Evolutionary conservation across 1,140 invertebrate species (phyloP).

Genomic region (Lepidurus couesii): DNA sequence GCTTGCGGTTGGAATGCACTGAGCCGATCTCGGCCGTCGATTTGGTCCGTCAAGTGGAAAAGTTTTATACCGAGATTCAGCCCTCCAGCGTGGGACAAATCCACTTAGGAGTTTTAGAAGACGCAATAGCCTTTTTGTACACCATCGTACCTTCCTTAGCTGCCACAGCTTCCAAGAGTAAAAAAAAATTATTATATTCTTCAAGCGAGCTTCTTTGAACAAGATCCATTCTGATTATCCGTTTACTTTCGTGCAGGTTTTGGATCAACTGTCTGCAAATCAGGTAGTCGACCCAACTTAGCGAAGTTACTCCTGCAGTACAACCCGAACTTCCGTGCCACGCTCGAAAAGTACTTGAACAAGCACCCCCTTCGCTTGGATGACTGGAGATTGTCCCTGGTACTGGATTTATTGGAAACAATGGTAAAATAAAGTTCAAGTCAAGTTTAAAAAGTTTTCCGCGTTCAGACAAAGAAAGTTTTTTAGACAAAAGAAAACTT

Average conservation of each 20-base stretch:
- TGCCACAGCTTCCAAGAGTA: not conserved
- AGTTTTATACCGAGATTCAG: conserved; percentile 10
- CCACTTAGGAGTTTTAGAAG: conserved; percentile 22
- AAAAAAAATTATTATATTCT: not conserved
- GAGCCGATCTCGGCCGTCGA: not conserved
- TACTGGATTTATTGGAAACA: not conserved
- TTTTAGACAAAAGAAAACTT: too few relatives aligned
- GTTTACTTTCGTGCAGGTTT: conserved; percentile 9
- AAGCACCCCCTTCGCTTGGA: not conserved
- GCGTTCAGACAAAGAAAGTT: too few relatives aligned
- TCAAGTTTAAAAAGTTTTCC: too few relatives aligned
- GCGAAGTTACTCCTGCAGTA: conserved; percentile 14
- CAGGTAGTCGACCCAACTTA: not conserved
- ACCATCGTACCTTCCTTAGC: not conserved
- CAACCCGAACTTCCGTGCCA: not conserved
- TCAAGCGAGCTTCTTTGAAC: not conserved
- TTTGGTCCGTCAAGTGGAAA: conserved; percentile 19
- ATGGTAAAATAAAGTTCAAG: not conserved
- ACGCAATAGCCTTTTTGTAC: conserved; percentile 18
- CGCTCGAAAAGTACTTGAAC: not conserved
- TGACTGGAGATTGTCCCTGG: not conserved
- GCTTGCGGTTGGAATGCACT: conserved; percentile 4
- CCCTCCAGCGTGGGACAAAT: not conserved
- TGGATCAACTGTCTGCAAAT: not conserved
- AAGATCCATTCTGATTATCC: not conserved